Evolutionary conservation across 1,140 invertebrate genomes (phyloP).

Genomic region (Musca vetustissima): DNA sequence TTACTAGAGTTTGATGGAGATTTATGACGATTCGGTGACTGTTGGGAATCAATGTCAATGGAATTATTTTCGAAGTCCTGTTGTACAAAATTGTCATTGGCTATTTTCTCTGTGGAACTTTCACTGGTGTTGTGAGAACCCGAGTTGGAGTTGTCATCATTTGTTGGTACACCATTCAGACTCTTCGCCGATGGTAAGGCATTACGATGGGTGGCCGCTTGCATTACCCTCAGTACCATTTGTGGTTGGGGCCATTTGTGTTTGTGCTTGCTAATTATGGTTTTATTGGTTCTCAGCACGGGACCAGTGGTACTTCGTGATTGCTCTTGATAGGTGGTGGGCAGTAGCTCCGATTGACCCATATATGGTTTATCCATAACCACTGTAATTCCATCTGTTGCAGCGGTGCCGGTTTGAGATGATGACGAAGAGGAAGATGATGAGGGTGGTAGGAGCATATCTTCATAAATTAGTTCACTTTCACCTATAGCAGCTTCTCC

Average conservation of each 20-base stretch:
- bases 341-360: constrained; percentile 29
- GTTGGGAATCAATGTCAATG: constrained; percentile 49
- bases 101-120: constrained; percentile 39
- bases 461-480: no score
- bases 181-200: background rate
- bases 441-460: no score
- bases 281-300: constrained; percentile 37
- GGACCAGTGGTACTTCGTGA: constrained; percentile 41
- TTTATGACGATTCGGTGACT: constrained; percentile 19
- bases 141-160: background rate
- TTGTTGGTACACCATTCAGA: background rate
- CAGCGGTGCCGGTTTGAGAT: no score
- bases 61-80: constrained; percentile 54
- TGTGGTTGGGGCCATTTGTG: constrained; percentile 47
- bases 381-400: constrained; percentile 40
- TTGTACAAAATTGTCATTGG: constrained; percentile 37
- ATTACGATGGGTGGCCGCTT: background rate
- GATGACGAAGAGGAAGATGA: no score
- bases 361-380: constrained; percentile 49
- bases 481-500: no score
- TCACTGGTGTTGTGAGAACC: constrained; percentile 23
- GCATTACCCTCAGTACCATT: constrained; percentile 35
- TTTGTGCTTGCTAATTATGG: constrained; percentile 44
- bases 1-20: background rate
- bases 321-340: constrained; percentile 30